Evolutionary conservation across 1,140 invertebrate genomes (phyloP).

Genomic region (Eumeta japonica): DNA sequence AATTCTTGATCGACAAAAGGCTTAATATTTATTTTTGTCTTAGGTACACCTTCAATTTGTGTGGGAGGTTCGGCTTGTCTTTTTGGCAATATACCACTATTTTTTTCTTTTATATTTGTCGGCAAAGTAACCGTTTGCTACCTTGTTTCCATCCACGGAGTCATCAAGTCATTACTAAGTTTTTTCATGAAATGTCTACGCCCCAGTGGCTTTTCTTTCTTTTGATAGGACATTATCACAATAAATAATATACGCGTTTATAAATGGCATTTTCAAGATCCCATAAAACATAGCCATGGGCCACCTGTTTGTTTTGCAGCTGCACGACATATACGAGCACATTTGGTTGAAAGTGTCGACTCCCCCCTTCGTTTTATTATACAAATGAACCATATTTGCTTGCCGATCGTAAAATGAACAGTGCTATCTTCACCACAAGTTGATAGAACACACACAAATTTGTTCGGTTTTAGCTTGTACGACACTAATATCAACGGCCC

Average conservation of each 20-base stretch:
- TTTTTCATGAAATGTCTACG: slow-evolving; percentile 11
- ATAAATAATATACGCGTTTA: too few relatives aligned
- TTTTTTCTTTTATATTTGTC: slow-evolving; percentile 13
- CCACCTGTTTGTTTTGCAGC: slow-evolving; percentile 24
- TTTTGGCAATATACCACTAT: slow-evolving; percentile 8
- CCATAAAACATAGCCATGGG: too few relatives aligned
- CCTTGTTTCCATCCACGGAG: slow-evolving; percentile 9
- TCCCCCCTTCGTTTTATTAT: slow-evolving; percentile 47
- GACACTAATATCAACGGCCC: slow-evolving; percentile 26
- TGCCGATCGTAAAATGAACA: slow-evolving; percentile 16
- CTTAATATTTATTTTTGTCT: slow-evolving; percentile 15
- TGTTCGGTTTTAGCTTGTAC: slow-evolving; percentile 28
- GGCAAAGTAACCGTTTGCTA: slow-evolving; percentile 7
- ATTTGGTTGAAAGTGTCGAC: slow-evolving; percentile 45
- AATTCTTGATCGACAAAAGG: slow-evolving; percentile 15
- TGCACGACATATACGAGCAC: slow-evolving; percentile 24
- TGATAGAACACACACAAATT: slow-evolving; percentile 31
- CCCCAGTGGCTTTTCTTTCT: slow-evolving; percentile 13
- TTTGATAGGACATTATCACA: too few relatives aligned
- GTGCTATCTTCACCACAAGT: slow-evolving; percentile 15
- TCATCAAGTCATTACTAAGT: too few relatives aligned
- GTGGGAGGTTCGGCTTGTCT: too few relatives aligned
- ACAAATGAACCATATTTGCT: slow-evolving; percentile 37
- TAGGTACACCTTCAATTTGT: too few relatives aligned
- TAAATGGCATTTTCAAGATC: slow-evolving; percentile 39